Evolutionary conservation across 2,797 vertebrate genomes (phyloP).

Genomic region (Eulemur albifrons): DNA sequence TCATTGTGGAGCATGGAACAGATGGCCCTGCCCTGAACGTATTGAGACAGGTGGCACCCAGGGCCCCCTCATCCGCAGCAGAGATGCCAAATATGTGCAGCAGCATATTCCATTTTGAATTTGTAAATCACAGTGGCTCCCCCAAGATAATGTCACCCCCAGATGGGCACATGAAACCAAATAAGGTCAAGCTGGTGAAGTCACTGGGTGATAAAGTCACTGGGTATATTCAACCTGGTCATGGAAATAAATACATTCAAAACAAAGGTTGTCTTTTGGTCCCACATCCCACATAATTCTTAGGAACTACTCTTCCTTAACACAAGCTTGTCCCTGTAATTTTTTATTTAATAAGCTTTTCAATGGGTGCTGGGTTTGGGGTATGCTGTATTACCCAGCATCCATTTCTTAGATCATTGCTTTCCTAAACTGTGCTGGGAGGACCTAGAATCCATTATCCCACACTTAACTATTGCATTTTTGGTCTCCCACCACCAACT

Average conservation of each 20-base stretch:
- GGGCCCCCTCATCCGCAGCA: neutral
- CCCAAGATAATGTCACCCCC: neutral
- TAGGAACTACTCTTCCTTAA: neutral
- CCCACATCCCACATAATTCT: neutral
- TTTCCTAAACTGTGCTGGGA: constrained; percentile 16
- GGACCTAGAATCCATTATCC: neutral
- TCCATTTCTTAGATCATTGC: neutral
- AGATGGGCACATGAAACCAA: neutral
- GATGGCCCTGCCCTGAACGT: neutral
- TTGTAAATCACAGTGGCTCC: neutral
- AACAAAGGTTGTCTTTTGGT: neutral
- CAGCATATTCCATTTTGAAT: neutral
- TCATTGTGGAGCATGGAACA: neutral
- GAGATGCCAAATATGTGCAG: neutral
- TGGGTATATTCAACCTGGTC: neutral
- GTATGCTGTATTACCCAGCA: neutral
- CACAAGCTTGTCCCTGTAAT: neutral
- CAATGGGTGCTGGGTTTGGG: neutral
- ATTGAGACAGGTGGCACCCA: neutral
- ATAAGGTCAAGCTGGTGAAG: neutral
- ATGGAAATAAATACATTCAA: neutral
- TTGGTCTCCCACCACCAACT: neutral
- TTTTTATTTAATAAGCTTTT: neutral
- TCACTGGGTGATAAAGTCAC: neutral
- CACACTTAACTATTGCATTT: neutral